Conservation (phyloP, 2,888 invertebrate species). For the Sphinx pinastri region DNA sequence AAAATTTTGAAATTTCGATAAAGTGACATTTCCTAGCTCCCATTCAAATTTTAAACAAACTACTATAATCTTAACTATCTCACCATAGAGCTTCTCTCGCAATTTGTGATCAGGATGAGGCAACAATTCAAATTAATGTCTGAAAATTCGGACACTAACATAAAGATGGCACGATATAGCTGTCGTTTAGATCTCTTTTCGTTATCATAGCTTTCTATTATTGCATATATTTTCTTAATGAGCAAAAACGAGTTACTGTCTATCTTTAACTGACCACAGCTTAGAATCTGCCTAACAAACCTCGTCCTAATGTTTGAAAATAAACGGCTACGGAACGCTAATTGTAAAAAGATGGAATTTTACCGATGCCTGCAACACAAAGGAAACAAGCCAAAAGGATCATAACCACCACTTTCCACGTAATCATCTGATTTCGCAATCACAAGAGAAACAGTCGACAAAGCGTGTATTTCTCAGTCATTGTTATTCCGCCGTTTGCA, state of each 20-base stretch:
- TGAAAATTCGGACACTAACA: too few relatives aligned
- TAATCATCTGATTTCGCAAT: constrained; percentile 24
- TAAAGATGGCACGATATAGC: too few relatives aligned
- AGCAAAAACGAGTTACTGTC: too few relatives aligned
- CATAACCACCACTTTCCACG: constrained; percentile 24
- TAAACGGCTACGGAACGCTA: not conserved
- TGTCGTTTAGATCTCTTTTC: too few relatives aligned
- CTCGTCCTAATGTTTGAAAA: not conserved
- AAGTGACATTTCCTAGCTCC: not conserved
- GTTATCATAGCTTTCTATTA: too few relatives aligned
- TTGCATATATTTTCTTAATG: too few relatives aligned
- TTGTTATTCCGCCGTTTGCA: constrained; percentile 26
- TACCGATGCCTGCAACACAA: not conserved
- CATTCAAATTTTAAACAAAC: not conserved
- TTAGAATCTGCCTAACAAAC: not conserved
- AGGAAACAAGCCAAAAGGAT: constrained; percentile 16
- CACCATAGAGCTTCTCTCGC: too few relatives aligned
- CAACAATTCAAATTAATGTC: too few relatives aligned
- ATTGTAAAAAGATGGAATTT: not conserved
- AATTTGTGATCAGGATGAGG: too few relatives aligned
- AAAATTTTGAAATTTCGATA: not conserved
- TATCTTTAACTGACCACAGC: too few relatives aligned
- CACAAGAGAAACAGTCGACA: constrained; percentile 21
- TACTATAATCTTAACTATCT: too few relatives aligned
- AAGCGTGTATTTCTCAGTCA: constrained; percentile 24